Evolutionary conservation across 2,888 invertebrate genomes (phyloP).

Genomic region (Erebia epiphron): DNA sequence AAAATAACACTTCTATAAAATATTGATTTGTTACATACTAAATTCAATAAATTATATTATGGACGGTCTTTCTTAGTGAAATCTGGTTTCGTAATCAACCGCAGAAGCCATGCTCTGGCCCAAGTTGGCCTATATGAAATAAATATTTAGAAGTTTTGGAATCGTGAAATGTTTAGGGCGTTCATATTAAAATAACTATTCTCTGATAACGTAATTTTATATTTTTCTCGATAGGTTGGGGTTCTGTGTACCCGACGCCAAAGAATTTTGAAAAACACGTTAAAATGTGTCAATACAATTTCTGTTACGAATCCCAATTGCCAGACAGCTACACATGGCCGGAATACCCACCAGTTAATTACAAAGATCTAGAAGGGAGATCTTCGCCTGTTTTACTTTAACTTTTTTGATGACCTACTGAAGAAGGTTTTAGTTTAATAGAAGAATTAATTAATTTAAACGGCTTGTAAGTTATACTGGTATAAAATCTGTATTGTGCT

Average conservation of each 20-base stretch:
- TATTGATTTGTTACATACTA: no score
- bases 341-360: conserved; percentile 36
- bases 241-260: conserved; percentile 84
- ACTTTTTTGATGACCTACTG: background rate
- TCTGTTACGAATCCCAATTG: conserved; percentile 44
- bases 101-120: no score
- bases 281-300: conserved; percentile 57
- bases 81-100: no score
- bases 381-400: conserved; percentile 37
- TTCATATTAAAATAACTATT: no score
- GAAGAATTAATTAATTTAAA: conserved; percentile 17
- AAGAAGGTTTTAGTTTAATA: conserved; percentile 18
- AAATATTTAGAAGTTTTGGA: no score
- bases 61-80: no score
- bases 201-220: background rate
- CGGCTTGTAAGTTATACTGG: conserved; percentile 6
- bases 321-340: conserved; percentile 51
- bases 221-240: conserved; percentile 67
- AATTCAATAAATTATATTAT: no score
- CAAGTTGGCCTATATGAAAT: no score
- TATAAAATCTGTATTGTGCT: conserved; percentile 4
- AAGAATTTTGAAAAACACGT: conserved; percentile 78
- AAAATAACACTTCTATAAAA: no score
- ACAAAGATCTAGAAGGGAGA: conserved; percentile 36
- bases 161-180: no score